These are phyloP conservation scores for Pangasianodon gigas DNA, from an alignment of 2,113 vertebrate genomes.

Conservation along the genomic window DNA sequence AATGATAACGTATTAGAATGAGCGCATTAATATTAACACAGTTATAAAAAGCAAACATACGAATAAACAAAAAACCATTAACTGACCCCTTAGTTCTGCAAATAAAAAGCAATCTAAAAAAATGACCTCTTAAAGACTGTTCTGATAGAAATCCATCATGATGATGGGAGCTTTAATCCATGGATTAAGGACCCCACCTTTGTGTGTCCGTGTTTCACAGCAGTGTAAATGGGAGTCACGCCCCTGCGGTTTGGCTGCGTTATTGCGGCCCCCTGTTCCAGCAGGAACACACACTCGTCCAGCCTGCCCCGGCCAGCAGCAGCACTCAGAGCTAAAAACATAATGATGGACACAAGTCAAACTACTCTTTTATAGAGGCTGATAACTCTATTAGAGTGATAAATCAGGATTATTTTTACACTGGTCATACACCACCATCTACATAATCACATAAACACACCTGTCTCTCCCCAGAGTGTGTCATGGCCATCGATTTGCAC, in stretches of 20 bases:
- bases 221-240: slow-evolving; percentile 81
- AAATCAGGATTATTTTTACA: not conserved
- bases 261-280: slow-evolving; percentile 78
- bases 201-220: slow-evolving; percentile 88
- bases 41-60: not conserved
- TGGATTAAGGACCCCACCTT: slow-evolving; percentile 74
- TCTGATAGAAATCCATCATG: not conserved
- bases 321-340: slow-evolving; percentile 83
- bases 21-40: not conserved
- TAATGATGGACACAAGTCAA: not conserved
- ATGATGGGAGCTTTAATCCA: not conserved
- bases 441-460: slow-evolving; percentile 70
- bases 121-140: not conserved
- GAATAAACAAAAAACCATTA: not conserved
- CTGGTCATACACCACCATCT: not conserved
- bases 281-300: slow-evolving; percentile 81
- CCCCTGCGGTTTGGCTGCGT: slow-evolving; percentile 82
- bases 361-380: not conserved
- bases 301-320: slow-evolving; percentile 89
- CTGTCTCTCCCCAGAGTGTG: slow-evolving; percentile 97
- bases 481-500: slow-evolving; percentile 88
- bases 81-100: not conserved
- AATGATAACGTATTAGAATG: too few species aligned
- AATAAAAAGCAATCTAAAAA: not conserved
- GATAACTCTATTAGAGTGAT: not conserved